Percentiles rank a stretch among this genome's conserved stretches.
Evolutionary conservation across 2,113 vertebrate genomes (phyloP).

Genomic region (Micromys minutus): DNA sequence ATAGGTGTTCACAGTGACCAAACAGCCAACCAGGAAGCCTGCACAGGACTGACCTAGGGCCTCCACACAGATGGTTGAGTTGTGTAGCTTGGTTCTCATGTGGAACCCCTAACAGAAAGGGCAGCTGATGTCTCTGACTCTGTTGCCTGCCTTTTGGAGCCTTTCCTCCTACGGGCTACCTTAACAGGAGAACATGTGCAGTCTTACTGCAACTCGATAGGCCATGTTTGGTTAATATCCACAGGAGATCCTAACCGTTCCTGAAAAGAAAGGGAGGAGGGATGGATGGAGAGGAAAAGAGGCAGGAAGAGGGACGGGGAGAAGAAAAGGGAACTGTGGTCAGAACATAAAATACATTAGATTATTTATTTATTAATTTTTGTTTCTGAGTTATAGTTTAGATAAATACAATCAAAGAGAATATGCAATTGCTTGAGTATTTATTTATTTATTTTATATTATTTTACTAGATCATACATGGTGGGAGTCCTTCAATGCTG

Average conservation of each 20-base stretch:
- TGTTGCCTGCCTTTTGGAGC: not conserved
- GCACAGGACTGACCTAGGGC: not conserved
- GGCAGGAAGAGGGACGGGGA: not conserved
- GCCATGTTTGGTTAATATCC: not conserved
- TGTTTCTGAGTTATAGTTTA: constrained; percentile 12
- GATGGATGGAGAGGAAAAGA: not conserved
- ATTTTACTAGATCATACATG: not conserved
- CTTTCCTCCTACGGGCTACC: not conserved
- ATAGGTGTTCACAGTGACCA: not conserved
- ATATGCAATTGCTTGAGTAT: not conserved
- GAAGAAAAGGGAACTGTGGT: not conserved
- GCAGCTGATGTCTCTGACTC: not conserved
- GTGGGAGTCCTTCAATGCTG: not conserved
- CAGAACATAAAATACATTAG: not conserved
- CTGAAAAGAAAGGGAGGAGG: not conserved
- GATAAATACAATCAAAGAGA: not conserved
- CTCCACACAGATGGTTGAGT: not conserved
- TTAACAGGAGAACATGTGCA: not conserved
- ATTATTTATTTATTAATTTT: not conserved
- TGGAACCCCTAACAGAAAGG: not conserved
- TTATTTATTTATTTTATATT: not conserved
- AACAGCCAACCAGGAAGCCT: not conserved
- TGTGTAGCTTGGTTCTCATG: not conserved
- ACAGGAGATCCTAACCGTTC: not conserved
- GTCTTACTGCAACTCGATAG: not conserved